Base-by-base conservation (phyloP, 2,888 invertebrate species). In the Pristionchus arcanus region DNA sequence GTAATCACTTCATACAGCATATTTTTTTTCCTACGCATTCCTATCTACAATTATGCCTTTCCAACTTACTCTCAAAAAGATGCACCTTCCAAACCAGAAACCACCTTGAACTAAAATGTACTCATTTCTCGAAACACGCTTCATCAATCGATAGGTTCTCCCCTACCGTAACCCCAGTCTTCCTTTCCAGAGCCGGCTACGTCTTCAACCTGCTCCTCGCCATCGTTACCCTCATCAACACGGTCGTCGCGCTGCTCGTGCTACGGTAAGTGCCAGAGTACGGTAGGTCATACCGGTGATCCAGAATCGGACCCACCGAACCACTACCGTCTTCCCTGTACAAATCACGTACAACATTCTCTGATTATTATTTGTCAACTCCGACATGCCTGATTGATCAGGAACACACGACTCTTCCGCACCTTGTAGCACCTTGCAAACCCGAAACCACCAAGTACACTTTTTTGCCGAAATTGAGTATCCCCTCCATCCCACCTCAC, bases 141-240 rank as follows among this genome's bases (percentile, higher is more conserved):
- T 9, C 42, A 49, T 49, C 42, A 31, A 34, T 84, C n/a, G 28
- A 55, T 84, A 53, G 11, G 25, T 74, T 34, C 34, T 37, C n/a
- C 19, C 19, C 74, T 37, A 37, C 34, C 74, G 34, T 34, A 37
- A 74, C 19, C 74, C 34, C 11, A 0, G 2, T 15, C 1, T 37
- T 42, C 68, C 49, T 49, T 74, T 88, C 74, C 25, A 89, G 89
- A 59, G 34, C 55, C 81, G 89, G 89, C 59, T 89, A 89, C 89
- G 42, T 89, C 59, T 89, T 89, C 89, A 89, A 89, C 81, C 81
- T 89, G 3, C 89, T 89, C 37, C 81, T 89, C n/a, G 89, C 89
- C 16, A 59, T 89, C 34, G 81, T 89, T 28, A 63, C 89, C 25
- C 63, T 81, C 42, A 55, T 81, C 89, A 89, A 89, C 63, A 13